phyloP scores from a whole-genome alignment of 2,888 invertebrate species.

The Aplocera efformata region DNA sequence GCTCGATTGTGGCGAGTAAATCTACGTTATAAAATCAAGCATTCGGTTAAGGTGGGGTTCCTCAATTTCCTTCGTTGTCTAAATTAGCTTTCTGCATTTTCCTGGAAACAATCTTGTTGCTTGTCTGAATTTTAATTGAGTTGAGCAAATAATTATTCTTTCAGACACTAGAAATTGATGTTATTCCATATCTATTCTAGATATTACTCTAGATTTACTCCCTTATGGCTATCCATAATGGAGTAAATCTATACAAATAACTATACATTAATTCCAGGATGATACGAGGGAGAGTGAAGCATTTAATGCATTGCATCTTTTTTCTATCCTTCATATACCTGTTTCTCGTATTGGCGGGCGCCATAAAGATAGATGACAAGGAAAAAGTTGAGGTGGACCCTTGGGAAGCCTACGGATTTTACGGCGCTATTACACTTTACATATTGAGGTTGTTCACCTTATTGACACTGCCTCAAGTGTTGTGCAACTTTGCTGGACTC shows the following conservation, averaged over 20 bases:
- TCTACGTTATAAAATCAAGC: not conserved
- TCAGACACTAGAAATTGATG: no score
- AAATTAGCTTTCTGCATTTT: not conserved
- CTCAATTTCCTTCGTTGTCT: not conserved
- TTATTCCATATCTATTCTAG: no score
- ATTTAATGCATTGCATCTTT: conserved; percentile 89
- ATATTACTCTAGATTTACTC: no score
- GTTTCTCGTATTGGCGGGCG: conserved; percentile 86
- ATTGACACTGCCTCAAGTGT: conserved; percentile 92
- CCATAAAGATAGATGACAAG: conserved; percentile 79
- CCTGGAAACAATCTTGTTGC: not conserved
- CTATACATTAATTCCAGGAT: conserved; percentile 60
- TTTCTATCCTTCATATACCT: conserved; percentile 86
- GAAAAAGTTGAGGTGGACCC: conserved; percentile 85
- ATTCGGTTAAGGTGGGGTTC: conserved; percentile 7
- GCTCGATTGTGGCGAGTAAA: not conserved
- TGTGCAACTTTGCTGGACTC: conserved; percentile 93
- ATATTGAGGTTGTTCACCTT: conserved; percentile 89
- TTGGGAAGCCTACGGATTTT: conserved; percentile 89
- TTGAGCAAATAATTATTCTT: no score
- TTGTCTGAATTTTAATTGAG: not conserved
- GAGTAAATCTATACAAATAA: not conserved
- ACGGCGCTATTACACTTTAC: conserved; percentile 88
- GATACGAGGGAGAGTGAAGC: conserved; percentile 86
- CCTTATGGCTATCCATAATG: no score